A percentile compares a stretch with the other conserved stretches of the same genome.
Evolutionary conservation across 2,888 invertebrate species (phyloP).

Genomic region (Ommatoiulus sabulosus): DNA sequence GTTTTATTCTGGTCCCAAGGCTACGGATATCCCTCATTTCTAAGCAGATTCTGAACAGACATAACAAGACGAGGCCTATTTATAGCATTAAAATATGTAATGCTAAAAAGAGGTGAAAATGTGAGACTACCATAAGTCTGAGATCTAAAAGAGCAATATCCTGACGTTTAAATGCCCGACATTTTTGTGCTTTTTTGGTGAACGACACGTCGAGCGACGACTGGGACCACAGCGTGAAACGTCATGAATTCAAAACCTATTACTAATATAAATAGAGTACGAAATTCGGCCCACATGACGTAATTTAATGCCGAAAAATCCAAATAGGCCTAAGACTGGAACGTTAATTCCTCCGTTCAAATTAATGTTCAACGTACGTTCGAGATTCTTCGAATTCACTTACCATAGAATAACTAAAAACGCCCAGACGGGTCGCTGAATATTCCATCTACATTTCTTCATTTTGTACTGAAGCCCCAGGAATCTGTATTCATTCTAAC

Average conservation of each 20-base stretch:
- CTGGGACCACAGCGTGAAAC: neutral
- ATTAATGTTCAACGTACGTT: neutral
- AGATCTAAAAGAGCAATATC: constrained; percentile 2
- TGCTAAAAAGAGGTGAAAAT: neutral
- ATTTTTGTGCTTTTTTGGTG: neutral
- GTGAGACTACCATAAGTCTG: neutral
- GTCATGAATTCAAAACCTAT: neutral
- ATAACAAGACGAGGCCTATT: neutral
- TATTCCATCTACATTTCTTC: constrained; percentile 51
- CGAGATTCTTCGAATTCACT: neutral
- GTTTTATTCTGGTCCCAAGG: too few relatives aligned
- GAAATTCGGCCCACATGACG: neutral
- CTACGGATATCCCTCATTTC: too few relatives aligned
- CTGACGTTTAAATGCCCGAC: neutral
- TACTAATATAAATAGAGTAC: neutral
- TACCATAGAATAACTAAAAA: constrained; percentile 49
- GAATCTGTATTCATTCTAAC: constrained; percentile 46
- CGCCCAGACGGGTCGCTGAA: constrained; percentile 21
- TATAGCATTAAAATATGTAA: neutral
- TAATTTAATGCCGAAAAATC: neutral
- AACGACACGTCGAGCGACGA: neutral
- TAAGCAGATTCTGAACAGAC: neutral
- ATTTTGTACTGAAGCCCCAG: constrained; percentile 24
- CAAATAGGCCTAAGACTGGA: neutral
- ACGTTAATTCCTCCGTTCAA: neutral